Evolutionary conservation across 37 sponge, comb jelly and placozoan genomes (phyloP), one percentile per base, ranked within the genome.

Genomic region (Diacarnus erythraeanus): DNA sequence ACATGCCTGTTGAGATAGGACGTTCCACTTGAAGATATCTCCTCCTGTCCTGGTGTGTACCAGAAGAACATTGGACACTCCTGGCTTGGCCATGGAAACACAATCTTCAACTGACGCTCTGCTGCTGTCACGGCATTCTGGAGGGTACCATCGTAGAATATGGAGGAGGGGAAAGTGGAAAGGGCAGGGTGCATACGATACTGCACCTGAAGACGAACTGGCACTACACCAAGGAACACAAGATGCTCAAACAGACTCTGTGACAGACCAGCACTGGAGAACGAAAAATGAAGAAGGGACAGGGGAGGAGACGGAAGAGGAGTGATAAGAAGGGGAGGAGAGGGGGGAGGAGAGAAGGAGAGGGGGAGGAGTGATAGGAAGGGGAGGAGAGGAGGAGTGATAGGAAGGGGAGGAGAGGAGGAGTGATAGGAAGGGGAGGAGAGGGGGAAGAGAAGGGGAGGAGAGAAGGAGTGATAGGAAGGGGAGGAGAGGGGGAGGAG

Each of bases 171-270:
- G 75, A 97, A 97, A 75, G 84, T 83, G 30, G 88, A 83, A 74
- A 97, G 91, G 10, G 90, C 77, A 25, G 98, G 98, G 71, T 94
- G 98, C 98, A 97, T 97, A 29, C 98, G 85, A 67, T 97, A 97
- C 85, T 97, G 98, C 42, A 95, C 94, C 74, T 85, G 77, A 42
- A 96, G 90, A 0, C 92, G 22, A 27, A 91, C 89, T 9, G 98
- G 95, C 27, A 83, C 87, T 57, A 95, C 87, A 3, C 93, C 93
- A 0, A 95, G 84, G 10, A 79, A 56, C 25, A 97, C 93, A 42
- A 97, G 89, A 1, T 95, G 88, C 74, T 94, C 98, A 76, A 97
- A 97, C 71, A 97, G 84, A n/a, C 94, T 95, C 84, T 95, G 95
- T 63, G 93, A 91, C 22, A 95, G 80, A 6, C 98, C 95, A 56